These are phyloP conservation scores for Drosophila gaucha DNA, from an alignment of 2,888 invertebrate genomes.

Conservation along the genomic window DNA sequence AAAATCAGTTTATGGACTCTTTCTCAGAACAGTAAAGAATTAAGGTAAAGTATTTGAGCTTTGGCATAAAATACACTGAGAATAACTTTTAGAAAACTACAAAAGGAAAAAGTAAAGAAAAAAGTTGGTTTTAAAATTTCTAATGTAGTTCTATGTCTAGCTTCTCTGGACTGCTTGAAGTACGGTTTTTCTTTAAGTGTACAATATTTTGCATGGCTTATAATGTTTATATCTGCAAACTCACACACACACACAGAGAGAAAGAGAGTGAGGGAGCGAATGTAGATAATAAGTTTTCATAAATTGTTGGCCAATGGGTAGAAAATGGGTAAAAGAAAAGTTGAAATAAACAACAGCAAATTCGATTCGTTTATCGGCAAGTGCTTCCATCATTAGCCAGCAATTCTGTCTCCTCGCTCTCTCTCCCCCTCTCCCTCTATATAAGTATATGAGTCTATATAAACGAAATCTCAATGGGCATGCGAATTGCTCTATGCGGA, in stretches of 20 bases:
- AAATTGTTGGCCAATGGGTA: conserved; percentile 37
- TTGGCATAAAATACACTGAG: no score
- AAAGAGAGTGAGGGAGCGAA: background rate
- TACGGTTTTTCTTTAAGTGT: background rate
- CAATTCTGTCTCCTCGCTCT: background rate
- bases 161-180: background rate
- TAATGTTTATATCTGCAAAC: conserved; percentile 8
- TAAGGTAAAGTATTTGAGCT: no score
- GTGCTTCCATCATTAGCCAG: background rate
- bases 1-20: no score
- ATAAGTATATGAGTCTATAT: conserved; percentile 12
- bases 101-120: no score
- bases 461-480: conserved; percentile 4
- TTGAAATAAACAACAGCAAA: conserved; percentile 24
- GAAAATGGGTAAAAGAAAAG: background rate
- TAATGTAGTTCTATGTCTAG: no score
- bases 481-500: conserved; percentile 9
- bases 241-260: background rate
- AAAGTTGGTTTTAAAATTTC: no score
- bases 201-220: conserved; percentile 29
- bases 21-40: no score
- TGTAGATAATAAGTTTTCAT: conserved; percentile 61
- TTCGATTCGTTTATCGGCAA: conserved; percentile 14
- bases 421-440: background rate
- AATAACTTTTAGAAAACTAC: no score